Evolutionary conservation across 2,113 vertebrate genomes (phyloP).

Genomic region (Zingel zingel): DNA sequence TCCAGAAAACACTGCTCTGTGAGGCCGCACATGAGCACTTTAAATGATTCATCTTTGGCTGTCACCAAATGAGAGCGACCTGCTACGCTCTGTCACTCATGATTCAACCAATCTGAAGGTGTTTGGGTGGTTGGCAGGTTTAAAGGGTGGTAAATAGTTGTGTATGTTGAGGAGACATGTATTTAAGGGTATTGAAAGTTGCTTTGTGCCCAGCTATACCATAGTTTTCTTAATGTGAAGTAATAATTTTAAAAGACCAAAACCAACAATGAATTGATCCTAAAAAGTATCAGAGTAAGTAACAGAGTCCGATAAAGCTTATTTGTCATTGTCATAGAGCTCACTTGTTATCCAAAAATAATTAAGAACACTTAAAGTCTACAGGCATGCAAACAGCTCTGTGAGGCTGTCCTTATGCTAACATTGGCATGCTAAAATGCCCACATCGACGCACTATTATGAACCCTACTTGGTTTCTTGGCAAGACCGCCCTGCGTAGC

Average conservation of each 20-base stretch:
- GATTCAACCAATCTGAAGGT: conserved; percentile 58
- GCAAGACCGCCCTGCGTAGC: no score
- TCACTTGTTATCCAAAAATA: no score
- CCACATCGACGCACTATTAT: no score
- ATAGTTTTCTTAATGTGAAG: neutral
- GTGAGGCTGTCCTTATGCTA: no score
- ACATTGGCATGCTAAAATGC: no score
- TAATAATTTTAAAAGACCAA: neutral
- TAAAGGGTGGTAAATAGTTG: conserved; percentile 7
- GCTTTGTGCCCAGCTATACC: neutral
- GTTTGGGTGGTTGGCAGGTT: conserved; percentile 45
- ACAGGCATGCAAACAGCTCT: no score
- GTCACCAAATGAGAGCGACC: conserved; percentile 63
- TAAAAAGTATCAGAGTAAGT: no score
- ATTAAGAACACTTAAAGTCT: no score
- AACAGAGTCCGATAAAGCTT: no score
- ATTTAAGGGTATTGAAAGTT: neutral
- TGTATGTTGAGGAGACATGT: neutral
- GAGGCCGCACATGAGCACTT: conserved; percentile 65
- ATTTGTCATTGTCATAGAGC: no score
- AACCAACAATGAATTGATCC: neutral
- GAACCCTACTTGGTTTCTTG: no score
- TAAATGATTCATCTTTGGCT: conserved; percentile 77
- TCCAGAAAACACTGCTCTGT: conserved; percentile 79
- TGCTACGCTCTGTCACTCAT: conserved; percentile 56